Evolutionary conservation across 2,113 vertebrate species (phyloP).

Genomic region (Tursiops truncatus): DNA sequence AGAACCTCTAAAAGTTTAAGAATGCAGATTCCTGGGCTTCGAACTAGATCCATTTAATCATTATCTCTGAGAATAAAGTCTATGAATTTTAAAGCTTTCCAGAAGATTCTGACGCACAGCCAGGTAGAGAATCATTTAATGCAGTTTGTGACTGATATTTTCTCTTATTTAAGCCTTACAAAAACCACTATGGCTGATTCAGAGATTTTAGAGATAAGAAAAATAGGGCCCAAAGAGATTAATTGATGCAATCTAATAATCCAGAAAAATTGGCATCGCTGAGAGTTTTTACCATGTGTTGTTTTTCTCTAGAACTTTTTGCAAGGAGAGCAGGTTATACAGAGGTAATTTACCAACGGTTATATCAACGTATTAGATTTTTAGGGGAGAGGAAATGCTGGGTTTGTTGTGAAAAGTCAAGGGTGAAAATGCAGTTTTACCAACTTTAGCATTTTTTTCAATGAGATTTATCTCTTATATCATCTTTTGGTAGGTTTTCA

Average conservation of each 20-base stretch:
- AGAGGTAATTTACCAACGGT: neutral
- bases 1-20: neutral
- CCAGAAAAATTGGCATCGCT: neutral
- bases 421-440: neutral
- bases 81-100: neutral
- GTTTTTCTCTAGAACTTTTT: neutral
- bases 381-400: neutral
- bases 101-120: neutral
- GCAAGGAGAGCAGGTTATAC: neutral
- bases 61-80: neutral
- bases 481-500: neutral
- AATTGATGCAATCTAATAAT: neutral
- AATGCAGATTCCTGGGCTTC: neutral
- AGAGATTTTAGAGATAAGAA: neutral
- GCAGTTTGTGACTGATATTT: neutral
- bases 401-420: neutral
- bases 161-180: neutral
- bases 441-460: neutral
- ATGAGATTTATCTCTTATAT: neutral
- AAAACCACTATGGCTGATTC: neutral
- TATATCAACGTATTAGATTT: neutral
- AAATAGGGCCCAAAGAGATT: neutral
- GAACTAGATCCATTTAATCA: neutral
- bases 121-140: neutral
- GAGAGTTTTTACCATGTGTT: neutral